Base-by-base conservation (phyloP, 2,113 vertebrate species). In the Puntigrus tetrazona region DNA sequence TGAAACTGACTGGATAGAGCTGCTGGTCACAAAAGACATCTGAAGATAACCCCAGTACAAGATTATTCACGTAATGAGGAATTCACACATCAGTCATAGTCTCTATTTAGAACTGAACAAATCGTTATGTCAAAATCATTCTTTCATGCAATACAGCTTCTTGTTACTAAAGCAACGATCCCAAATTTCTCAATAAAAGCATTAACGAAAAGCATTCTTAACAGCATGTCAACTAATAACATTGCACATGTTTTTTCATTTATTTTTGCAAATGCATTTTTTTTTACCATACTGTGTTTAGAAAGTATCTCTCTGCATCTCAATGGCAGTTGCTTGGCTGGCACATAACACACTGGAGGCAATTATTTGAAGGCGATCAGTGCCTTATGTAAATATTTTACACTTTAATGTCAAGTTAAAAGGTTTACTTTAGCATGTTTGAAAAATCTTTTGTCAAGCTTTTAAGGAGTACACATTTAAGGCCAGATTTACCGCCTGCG, bases 1-100 rank as follows among this genome's bases (percentile, higher is more conserved):
- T 75, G 41, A 75, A 75, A 75, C 45, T 75, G 73, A 75, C 73
- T 75, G 25, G 41, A 31, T 50, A 29, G 73, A 75, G 45, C 73
- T 50, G 73, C 73, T 75, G 73, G 73, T 75, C 73, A 75, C 73
- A 75, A 75, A 75, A 75, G 13, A 47, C 41, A 74, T 41, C n/a
- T 74, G 41, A 43, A 74, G 41, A 29, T 74, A 74, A 47, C 72
- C 72, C 7, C 25, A 41, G 41, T 29, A 74, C 70, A 74, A 50
- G 73, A 75, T 47, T 50, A 75, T 75, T 50, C 67, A 38, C 10
- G 2, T 70, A 38, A 38, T 70, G 67, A 38, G 22, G 34, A 70
- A 70, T 70, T 70, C 43, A 31, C 43, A 75, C 16, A 75, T 50
- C 27, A 31, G 45, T 29, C 25, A 75, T 47, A 27, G 41, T 73